These are phyloP conservation scores for Netelia melanura DNA, from an alignment of 2,888 invertebrate genomes.

Conservation along the genomic window DNA sequence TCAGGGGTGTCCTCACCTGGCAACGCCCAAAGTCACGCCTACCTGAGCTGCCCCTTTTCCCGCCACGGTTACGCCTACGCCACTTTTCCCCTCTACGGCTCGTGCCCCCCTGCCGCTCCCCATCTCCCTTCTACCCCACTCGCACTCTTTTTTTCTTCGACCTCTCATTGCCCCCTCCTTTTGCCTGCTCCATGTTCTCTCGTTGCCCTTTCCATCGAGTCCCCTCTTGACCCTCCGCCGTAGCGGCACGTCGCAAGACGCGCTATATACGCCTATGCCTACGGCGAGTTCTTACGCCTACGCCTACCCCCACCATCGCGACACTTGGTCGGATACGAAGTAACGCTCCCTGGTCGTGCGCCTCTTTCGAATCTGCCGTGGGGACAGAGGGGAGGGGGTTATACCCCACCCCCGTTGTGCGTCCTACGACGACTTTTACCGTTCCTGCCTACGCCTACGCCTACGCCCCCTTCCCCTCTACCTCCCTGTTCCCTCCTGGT, in stretches of 20 bases:
- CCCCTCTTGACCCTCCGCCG: conserved; percentile 52
- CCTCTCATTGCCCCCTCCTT: conserved; percentile 56
- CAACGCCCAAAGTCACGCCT: conserved; percentile 84
- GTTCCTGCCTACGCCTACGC: conserved; percentile 63
- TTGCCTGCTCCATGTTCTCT: conserved; percentile 68
- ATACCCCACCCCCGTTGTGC: not conserved
- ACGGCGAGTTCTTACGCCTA: conserved; percentile 64
- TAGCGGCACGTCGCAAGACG: conserved; percentile 55
- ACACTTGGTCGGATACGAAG: not conserved
- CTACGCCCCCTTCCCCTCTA: conserved; percentile 29
- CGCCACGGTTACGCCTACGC: conserved; percentile 81
- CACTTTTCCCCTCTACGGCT: conserved; percentile 57
- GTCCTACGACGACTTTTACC: conserved; percentile 27
- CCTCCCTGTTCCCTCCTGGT: not conserved
- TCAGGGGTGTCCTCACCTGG: conserved; percentile 82
- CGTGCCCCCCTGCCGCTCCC: conserved; percentile 72
- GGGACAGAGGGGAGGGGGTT: not conserved
- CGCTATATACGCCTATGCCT: conserved; percentile 63
- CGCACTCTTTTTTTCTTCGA: conserved; percentile 72
- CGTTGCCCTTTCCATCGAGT: conserved; percentile 69
- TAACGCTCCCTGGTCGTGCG: not conserved
- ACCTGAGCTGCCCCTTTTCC: conserved; percentile 81
- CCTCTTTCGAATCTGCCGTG: not conserved
- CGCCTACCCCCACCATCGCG: conserved; percentile 59
- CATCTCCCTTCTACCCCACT: conserved; percentile 67